Evolutionary conservation across 2,888 invertebrate species (phyloP), one percentile per base, ranked within the genome.

Genomic region (Ctena decussata): DNA sequence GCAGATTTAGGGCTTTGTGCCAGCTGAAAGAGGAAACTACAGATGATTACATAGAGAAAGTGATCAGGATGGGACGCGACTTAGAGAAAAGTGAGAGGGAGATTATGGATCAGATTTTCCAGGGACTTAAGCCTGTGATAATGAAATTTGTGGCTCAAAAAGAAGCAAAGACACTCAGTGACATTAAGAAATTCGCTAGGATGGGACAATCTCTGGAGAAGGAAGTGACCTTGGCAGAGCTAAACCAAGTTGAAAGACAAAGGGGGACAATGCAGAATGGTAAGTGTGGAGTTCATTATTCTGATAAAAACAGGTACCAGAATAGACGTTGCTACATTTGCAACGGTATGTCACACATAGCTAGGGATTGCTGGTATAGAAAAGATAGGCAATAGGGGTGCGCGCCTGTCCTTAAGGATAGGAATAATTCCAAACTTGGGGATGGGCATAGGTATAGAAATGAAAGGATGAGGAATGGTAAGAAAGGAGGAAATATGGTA

Each of bases 61-160:
- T 77, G 5, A n/a, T 60, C 5, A 6, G 15, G 21, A 11, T 11
- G 27, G 81, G 81, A 15, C 37, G 71, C 24, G 27, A 49, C 12
- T 6, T 81, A 15, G 21, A 73, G 12, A 82, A 82, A 35, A 27
- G 24, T 37, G 71, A 82, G 0, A 2, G 1, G 11, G 81, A 81
- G 37, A 81, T 81, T n/a, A 35, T 82, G 53, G 82, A 82, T 39
- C 35, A 82, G 60, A 57, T 41, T 1, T 27, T 60, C 21, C 81
- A 81, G 21, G 76, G 81, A 12, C 57, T 81, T 30, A 49, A 27
- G 8, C 0, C 21, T 12, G n/a, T 27, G 11, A n/a, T 60, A 6
- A 46, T 30, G 21, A 44, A 57, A 24, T 6, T 53, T 53, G 81
- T 81, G 18, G 53, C 72, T 0, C 21, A 60, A 46, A 82, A 82